These are phyloP conservation scores for Drosophila nikananu DNA, from an alignment of 1,140 invertebrate genomes.

Conservation along the genomic window DNA sequence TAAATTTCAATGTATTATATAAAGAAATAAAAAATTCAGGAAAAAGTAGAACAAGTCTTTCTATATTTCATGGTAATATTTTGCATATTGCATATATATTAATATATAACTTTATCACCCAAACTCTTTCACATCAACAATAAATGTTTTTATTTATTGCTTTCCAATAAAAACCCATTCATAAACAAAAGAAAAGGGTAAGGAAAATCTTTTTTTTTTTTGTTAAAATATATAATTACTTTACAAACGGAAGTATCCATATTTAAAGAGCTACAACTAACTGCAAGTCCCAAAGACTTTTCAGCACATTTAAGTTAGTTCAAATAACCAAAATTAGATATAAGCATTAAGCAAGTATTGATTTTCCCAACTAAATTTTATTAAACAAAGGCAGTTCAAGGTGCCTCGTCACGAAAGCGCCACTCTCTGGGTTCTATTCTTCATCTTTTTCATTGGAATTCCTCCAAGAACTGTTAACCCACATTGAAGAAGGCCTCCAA, in stretches of 20 bases:
- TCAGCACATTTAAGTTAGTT: not conserved
- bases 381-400: not conserved
- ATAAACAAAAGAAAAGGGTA: not conserved
- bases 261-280: too few species aligned
- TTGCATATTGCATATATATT: not conserved
- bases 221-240: not conserved
- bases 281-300: not conserved
- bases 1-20: not conserved
- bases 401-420: not conserved
- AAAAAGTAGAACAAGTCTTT: not conserved
- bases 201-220: not conserved
- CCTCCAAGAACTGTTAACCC: slow-evolving; percentile 73
- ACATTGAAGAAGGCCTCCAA: slow-evolving; percentile 56
- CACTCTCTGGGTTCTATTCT: slow-evolving; percentile 14
- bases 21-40: not conserved
- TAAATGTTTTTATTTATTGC: not conserved
- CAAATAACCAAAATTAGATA: not conserved
- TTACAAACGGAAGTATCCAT: too few species aligned
- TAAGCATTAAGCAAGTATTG: not conserved
- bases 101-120: not conserved
- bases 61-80: not conserved
- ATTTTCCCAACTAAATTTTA: not conserved
- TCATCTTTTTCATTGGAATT: slow-evolving; percentile 39
- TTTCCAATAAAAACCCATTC: not conserved
- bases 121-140: not conserved